Evolutionary conservation across 2,113 vertebrate genomes (phyloP).

Genomic region (Eulacestoma nigropectus): DNA sequence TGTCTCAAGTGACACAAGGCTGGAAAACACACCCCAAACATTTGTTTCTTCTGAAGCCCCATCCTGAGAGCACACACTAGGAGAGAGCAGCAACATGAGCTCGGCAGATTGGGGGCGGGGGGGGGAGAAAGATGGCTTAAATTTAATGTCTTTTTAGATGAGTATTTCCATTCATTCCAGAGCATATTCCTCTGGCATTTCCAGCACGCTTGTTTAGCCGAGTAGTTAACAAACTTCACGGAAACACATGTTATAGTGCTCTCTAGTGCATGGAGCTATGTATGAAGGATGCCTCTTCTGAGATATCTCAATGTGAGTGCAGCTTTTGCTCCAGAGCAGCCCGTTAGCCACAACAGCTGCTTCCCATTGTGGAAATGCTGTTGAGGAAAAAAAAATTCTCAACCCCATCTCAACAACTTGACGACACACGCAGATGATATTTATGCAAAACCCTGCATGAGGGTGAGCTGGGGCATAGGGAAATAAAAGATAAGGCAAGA

Average conservation of each 20-base stretch:
- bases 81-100: neutral
- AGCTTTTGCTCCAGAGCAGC: neutral
- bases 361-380: neutral
- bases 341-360: neutral
- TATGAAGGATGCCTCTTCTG: conserved; percentile 18
- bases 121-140: neutral
- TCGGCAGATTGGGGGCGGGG: rapidly evolving
- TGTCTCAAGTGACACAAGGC: neutral
- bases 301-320: neutral
- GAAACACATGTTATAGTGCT: neutral
- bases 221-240: neutral
- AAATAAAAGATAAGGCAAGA: conserved; percentile 33
- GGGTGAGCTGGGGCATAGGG: neutral
- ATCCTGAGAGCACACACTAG: rapidly evolving
- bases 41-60: neutral
- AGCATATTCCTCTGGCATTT: conserved; percentile 22
- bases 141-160: neutral
- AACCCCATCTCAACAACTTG: neutral
- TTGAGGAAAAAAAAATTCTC: neutral
- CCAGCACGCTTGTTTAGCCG: neutral
- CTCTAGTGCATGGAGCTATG: conserved; percentile 23
- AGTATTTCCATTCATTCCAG: conserved; percentile 22
- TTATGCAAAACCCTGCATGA: neutral
- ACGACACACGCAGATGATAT: neutral
- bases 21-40: neutral